Conservation (phyloP, 2,888 invertebrate species). For the Hyppa rectilinea region DNA sequence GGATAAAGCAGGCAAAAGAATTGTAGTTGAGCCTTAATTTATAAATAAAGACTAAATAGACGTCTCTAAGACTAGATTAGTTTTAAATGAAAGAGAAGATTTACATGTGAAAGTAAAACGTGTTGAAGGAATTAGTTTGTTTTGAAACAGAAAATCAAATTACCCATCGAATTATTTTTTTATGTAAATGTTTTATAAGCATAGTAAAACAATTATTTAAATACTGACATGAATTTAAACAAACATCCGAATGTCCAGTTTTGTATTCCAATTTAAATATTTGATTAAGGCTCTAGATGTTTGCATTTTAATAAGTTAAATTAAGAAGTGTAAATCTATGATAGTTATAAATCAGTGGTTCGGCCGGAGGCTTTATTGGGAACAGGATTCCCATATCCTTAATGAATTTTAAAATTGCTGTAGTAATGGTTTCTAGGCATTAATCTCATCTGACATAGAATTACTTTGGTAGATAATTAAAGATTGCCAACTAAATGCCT, state of each 20-base stretch:
- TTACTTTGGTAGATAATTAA: constrained; percentile 11
- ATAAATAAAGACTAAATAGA: not conserved
- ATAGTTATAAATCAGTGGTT: constrained; percentile 44
- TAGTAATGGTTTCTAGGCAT: not conserved
- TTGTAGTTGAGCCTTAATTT: not conserved
- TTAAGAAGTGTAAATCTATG: constrained; percentile 56
- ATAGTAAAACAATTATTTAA: constrained; percentile 53
- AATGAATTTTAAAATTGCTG: constrained; percentile 9
- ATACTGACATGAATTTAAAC: constrained; percentile 52
- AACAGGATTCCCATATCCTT: constrained; percentile 45
- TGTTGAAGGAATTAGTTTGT: constrained; percentile 14
- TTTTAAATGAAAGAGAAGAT: not conserved
- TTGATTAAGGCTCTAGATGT: constrained; percentile 61
- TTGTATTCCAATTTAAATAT: constrained; percentile 63
- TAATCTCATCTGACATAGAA: constrained; percentile 7
- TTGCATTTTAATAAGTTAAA: constrained; percentile 62
- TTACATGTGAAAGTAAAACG: constrained; percentile 27
- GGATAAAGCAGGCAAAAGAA: not conserved
- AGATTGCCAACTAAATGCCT: not conserved
- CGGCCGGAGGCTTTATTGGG: constrained; percentile 26
- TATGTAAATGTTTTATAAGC: constrained; percentile 35
- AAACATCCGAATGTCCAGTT: constrained; percentile 55
- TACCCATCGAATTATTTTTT: constrained; percentile 19
- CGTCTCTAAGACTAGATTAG: not conserved
- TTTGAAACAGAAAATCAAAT: constrained; percentile 35